Evolutionary conservation across 2,797 vertebrate genomes (phyloP).

Genomic region (Coreius guichenoti): DNA sequence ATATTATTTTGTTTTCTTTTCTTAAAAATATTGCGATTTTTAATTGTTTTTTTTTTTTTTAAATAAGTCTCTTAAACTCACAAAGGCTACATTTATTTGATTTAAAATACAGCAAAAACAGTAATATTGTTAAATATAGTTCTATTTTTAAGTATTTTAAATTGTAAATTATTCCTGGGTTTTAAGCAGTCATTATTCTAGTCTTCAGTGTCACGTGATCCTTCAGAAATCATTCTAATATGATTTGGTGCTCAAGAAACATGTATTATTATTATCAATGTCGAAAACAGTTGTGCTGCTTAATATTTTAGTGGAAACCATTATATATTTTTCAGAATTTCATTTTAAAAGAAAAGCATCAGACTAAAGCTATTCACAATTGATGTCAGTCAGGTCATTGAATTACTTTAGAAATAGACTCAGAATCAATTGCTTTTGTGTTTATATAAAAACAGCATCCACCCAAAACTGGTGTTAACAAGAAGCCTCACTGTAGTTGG

Average conservation of each 20-base stretch:
- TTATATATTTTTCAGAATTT: not conserved
- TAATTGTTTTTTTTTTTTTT: not conserved
- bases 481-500: constrained; percentile 7
- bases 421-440: constrained; percentile 21
- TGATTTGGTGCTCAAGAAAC: not conserved
- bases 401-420: constrained; percentile 9
- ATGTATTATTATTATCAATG: not conserved
- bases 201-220: not conserved
- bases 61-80: not conserved
- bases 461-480: constrained; percentile 21
- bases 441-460: constrained; percentile 7
- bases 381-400: not conserved
- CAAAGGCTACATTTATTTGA: not conserved
- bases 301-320: not conserved
- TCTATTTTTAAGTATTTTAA: not conserved
- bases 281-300: not conserved
- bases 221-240: not conserved
- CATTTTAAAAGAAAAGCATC: not conserved
- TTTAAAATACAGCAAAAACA: too few relatives aligned
- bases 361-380: not conserved
- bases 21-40: not conserved
- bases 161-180: not conserved
- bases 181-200: not conserved
- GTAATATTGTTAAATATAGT: too few relatives aligned
- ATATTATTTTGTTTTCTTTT: not conserved